These are phyloP conservation scores for Campoplex nolae DNA, from an alignment of 2,888 invertebrate genomes.

Conservation along the genomic window DNA sequence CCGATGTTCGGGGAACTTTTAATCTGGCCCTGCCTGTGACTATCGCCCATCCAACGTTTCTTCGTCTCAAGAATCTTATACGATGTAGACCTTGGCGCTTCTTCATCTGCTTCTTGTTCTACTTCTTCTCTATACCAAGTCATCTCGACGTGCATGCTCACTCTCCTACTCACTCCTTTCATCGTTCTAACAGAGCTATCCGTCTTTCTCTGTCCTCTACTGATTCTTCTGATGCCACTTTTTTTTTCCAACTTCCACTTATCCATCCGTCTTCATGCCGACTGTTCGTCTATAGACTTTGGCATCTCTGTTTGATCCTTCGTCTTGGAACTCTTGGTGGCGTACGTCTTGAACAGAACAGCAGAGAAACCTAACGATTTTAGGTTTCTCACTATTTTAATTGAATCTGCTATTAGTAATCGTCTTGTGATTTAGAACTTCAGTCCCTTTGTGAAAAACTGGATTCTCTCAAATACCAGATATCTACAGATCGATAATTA, in stretches of 20 bases:
- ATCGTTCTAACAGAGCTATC: neutral
- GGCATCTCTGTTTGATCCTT: conserved; percentile 57
- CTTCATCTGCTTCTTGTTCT: conserved; percentile 54
- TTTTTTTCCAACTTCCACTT: conserved; percentile 48
- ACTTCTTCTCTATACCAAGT: conserved; percentile 20
- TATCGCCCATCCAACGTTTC: conserved; percentile 73
- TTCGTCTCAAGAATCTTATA: conserved; percentile 71
- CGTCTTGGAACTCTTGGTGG: conserved; percentile 14
- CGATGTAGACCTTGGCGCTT: conserved; percentile 68
- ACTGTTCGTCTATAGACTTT: conserved; percentile 38
- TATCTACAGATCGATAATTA: neutral
- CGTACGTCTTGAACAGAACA: neutral
- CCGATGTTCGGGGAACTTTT: conserved; percentile 80
- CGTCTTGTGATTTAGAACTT: neutral
- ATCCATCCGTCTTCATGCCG: conserved; percentile 38
- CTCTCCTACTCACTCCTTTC: conserved; percentile 29
- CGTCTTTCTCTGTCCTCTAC: conserved; percentile 9
- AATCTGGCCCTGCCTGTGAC: conserved; percentile 79
- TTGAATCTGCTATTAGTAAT: conserved; percentile 27
- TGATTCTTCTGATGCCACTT: conserved; percentile 34
- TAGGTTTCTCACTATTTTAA: conserved; percentile 39
- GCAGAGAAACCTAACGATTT: conserved; percentile 5
- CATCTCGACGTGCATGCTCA: conserved; percentile 23
- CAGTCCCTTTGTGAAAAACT: no score
- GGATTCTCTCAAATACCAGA: neutral